Conservation (phyloP, 2,113 vertebrate species). For the Siphamia tubifer region DNA sequence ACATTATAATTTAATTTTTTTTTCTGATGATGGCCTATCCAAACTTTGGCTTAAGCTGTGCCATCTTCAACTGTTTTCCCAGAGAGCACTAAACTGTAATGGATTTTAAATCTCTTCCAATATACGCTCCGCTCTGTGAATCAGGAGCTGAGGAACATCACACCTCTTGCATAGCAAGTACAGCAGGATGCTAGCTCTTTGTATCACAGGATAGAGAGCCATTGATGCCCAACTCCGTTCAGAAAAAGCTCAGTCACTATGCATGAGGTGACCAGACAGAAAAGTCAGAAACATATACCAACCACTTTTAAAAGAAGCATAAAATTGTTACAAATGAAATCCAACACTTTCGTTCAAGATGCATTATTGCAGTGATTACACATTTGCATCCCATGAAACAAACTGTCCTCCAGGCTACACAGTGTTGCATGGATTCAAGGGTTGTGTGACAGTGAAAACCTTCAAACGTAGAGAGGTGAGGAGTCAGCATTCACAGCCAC, state of each 20-base stretch:
- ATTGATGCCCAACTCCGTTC: constrained; percentile 53
- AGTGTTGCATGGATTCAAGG: background rate
- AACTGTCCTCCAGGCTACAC: background rate
- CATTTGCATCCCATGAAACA: constrained; percentile 8
- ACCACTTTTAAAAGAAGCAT: background rate
- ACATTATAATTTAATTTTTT: constrained; percentile 7
- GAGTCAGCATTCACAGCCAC: constrained; percentile 50
- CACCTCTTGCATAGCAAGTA: constrained; percentile 77
- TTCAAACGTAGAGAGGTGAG: constrained; percentile 21
- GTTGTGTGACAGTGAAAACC: background rate
- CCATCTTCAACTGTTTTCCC: constrained; percentile 53
- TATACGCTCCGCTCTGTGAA: constrained; percentile 57
- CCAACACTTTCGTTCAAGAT: constrained; percentile 6
- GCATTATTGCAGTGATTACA: background rate
- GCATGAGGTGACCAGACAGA: constrained; percentile 24
- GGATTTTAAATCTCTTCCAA: constrained; percentile 67
- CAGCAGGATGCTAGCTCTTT: constrained; percentile 65
- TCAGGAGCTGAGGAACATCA: constrained; percentile 59
- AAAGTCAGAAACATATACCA: constrained; percentile 17
- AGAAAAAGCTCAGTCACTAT: constrained; percentile 52
- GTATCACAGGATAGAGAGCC: constrained; percentile 68
- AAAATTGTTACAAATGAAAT: constrained; percentile 15
- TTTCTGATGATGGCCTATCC: constrained; percentile 11
- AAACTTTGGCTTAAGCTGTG: constrained; percentile 23
- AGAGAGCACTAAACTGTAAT: constrained; percentile 57